These are phyloP conservation scores for Scytalopus superciliaris DNA, from an alignment of 2,113 vertebrate species.

Conservation along the genomic window DNA sequence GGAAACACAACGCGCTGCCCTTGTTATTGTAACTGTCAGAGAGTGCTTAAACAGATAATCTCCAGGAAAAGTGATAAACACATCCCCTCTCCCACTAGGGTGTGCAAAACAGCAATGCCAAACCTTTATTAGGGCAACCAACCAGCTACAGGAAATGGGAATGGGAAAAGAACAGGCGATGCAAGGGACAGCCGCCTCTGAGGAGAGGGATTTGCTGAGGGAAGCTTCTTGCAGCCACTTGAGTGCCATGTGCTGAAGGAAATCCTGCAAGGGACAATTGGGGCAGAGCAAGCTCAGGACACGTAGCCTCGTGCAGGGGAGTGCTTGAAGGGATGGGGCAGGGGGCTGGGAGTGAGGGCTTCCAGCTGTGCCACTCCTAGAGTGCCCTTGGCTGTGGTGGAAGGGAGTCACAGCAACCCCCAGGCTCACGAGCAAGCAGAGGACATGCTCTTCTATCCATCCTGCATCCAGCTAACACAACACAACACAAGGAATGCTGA, in stretches of 20 bases:
- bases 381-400: neutral
- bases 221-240: neutral
- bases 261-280: neutral
- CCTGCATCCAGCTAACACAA: neutral
- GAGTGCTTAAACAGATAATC: conserved; percentile 87
- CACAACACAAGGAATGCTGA: neutral
- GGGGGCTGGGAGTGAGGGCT: neutral
- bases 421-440: neutral
- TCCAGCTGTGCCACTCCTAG: neutral
- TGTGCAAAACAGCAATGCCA: conserved; percentile 76
- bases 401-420: neutral
- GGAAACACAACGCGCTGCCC: conserved; percentile 84
- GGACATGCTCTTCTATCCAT: neutral
- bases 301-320: neutral
- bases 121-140: conserved; percentile 71
- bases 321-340: neutral
- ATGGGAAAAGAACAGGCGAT: conserved; percentile 26
- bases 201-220: conserved; percentile 26
- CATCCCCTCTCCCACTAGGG: conserved; percentile 78
- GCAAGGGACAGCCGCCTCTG: neutral
- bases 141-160: conserved; percentile 76
- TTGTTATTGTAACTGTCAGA: conserved; percentile 90
- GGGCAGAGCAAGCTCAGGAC: neutral
- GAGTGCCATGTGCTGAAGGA: neutral
- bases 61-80: conserved; percentile 87